phyloP scores from a whole-genome alignment of 2,113 vertebrate genomes.

The Erinaceus europaeus region DNA sequence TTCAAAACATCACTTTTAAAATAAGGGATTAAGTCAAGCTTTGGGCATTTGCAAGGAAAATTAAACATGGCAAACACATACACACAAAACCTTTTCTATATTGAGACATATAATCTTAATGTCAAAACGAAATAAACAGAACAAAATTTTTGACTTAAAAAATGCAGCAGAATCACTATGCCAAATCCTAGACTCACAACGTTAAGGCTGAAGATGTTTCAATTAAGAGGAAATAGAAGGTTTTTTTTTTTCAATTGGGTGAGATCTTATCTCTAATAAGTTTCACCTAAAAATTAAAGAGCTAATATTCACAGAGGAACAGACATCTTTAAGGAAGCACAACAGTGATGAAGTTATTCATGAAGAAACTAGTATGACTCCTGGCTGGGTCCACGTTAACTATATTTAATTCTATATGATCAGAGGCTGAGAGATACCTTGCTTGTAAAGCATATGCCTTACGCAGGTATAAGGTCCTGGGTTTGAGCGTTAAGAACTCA shows the following conservation, averaged over 20 bases:
- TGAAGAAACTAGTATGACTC: constrained; percentile 3
- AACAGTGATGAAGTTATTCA: background rate
- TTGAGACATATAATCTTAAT: background rate
- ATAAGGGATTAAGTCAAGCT: background rate
- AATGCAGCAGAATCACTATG: background rate
- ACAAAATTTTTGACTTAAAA: background rate
- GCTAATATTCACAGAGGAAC: background rate
- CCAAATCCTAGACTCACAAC: background rate
- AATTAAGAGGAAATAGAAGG: background rate
- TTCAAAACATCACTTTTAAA: constrained; percentile 5
- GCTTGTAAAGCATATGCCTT: too few relatives aligned
- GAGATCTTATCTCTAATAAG: background rate
- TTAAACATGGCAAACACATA: background rate
- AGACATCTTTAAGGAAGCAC: background rate
- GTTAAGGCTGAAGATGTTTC: background rate
- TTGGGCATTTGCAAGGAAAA: background rate
- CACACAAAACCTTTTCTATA: background rate
- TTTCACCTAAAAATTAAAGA: constrained; percentile 13
- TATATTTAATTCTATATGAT: constrained; percentile 12
- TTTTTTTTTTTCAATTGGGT: background rate
- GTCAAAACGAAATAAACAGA: constrained; percentile 9
- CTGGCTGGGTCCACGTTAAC: background rate
- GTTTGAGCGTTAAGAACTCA: too few relatives aligned
- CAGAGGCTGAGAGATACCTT: background rate
- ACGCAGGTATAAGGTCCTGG: too few relatives aligned